Base-by-base conservation (phyloP, 2,888 invertebrate genomes). In the Lagria hirta region DNA sequence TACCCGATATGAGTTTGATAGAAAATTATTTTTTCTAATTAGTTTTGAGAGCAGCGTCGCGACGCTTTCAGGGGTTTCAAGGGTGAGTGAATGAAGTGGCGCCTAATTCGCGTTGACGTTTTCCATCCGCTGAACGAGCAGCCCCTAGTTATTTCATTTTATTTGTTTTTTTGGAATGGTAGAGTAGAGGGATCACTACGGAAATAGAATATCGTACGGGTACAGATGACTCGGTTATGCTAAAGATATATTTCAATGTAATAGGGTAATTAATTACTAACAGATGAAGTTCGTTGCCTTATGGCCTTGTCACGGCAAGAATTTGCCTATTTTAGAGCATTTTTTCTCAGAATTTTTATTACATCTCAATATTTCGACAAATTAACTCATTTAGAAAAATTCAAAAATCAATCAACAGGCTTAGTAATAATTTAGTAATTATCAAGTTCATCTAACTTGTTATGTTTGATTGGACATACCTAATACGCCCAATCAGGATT, bases 71-170 rank as follows among this genome's bases (percentile, higher is more conserved):
- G 48, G 50, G 57, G 62, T 54, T n/a, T 62, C 42, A 20, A 17
- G 55, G 53, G 65, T 11, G 17, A 60, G 69, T 75, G 75, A 76
- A 71, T 72, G 74, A 76, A 73, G 72, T 73, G 75, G 70, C 73
- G 73, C 72, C 73, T 76, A 76, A 76, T 76, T 70, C 72, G 68
- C 62, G 60, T 60, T 71, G 76, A 76, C 76, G 72, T 73, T 63
- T 65, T 72, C 70, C 74, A 74, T 74, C 71, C 73, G 71, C 54
- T 43, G 45, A 49, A 54, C 56, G 52, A 57, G 52, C 58, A 50
- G 49, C 55, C 55, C 38, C 35, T 26, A n/a, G n/a, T n/a, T n/a
- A 3, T 4, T 22, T 4, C 8, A 22, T 4, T 2, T 22, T 22
- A 10, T 4, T 4, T 27, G 4, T 2, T 27, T 4, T 27, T 27